These are phyloP conservation scores for Molossus alvarezi DNA, from an alignment of 2,797 vertebrate genomes.

Conservation along the genomic window DNA sequence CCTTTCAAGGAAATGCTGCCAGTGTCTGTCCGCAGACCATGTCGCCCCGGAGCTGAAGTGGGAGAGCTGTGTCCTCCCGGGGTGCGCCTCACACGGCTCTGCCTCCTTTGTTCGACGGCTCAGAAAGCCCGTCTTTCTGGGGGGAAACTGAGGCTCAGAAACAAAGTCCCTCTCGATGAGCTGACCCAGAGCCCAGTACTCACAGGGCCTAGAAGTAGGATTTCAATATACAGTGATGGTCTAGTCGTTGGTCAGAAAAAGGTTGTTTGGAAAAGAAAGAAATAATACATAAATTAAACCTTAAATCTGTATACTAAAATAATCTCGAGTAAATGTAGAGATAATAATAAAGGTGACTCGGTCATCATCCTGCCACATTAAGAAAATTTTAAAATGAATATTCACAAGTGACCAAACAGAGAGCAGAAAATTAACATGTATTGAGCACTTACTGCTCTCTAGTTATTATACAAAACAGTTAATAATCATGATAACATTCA, in stretches of 20 bases:
- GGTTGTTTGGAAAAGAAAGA: not conserved
- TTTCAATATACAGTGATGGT: conserved; percentile 34
- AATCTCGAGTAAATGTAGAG: not conserved
- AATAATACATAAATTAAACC: not conserved
- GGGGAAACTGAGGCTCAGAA: not conserved
- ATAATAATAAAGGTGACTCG: not conserved
- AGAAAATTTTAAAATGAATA: not conserved
- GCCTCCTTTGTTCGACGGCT: not conserved
- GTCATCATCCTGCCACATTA: conserved; percentile 8
- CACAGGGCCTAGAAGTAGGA: not conserved
- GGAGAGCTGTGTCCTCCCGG: not conserved
- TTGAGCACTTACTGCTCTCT: not conserved
- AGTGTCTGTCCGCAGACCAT: accelerated
- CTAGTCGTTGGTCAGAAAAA: not conserved
- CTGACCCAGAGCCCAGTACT: not conserved
- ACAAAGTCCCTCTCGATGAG: not conserved
- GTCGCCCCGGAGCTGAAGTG: not conserved
- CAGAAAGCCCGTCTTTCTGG: not conserved
- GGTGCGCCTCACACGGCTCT: not conserved
- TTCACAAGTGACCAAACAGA: not conserved
- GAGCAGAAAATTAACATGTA: not conserved
- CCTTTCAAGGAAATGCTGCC: not conserved
- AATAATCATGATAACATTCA: not conserved
- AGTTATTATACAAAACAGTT: not conserved
- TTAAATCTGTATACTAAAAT: not conserved